These are phyloP conservation scores for Callaeas wilsoni DNA, from an alignment of 2,113 vertebrate species.

Conservation along the genomic window DNA sequence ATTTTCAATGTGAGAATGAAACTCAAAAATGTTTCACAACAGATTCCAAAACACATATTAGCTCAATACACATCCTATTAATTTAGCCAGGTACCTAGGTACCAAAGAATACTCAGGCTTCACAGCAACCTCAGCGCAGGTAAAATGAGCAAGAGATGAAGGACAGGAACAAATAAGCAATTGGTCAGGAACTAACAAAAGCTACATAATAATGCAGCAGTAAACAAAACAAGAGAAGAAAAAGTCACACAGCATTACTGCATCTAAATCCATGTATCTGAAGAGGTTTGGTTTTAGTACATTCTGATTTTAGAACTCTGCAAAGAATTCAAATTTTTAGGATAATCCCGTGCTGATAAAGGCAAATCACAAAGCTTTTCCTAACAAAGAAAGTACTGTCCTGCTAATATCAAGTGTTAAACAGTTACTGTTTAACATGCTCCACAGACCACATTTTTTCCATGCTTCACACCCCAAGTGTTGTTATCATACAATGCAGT, in stretches of 20 bases:
- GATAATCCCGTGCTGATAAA: not conserved
- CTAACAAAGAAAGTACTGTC: not conserved
- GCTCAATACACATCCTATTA: not conserved
- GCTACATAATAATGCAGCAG: not conserved
- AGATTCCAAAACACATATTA: not conserved
- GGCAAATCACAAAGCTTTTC: not conserved
- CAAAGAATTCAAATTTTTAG: not conserved
- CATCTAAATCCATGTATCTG: not conserved
- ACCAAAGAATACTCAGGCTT: not conserved
- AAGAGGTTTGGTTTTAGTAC: not conserved
- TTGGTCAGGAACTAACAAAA: not conserved
- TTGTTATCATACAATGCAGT: not conserved
- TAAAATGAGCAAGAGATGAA: not conserved
- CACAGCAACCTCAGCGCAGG: not conserved
- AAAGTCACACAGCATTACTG: not conserved
- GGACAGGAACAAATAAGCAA: not conserved
- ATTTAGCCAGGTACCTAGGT: not conserved
- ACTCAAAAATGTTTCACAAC: not conserved
- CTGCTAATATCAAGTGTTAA: not conserved
- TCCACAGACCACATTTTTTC: not conserved
- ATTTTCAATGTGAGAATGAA: not conserved
- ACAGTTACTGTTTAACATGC: not conserved
- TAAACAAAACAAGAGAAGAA: not conserved
- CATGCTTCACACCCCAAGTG: not conserved
- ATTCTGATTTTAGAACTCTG: not conserved